phyloP scores from a whole-genome alignment of 1,140 invertebrate genomes.

The Nasonia longicornis region DNA sequence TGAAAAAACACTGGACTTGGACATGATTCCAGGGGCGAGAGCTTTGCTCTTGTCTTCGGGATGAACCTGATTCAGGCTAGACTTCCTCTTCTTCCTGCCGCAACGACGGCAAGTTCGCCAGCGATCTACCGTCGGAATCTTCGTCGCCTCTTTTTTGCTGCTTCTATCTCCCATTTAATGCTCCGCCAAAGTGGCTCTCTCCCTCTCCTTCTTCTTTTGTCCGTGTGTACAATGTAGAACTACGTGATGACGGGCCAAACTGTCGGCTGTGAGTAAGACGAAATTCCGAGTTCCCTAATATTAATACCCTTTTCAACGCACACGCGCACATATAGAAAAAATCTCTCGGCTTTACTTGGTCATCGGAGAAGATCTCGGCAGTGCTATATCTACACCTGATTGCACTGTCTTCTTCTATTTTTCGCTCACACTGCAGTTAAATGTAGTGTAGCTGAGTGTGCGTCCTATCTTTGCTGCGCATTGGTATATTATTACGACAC shows the following conservation, averaged over 20 bases:
- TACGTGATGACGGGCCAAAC: neutral
- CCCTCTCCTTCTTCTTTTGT: neutral
- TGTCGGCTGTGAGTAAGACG: neutral
- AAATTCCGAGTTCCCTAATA: neutral
- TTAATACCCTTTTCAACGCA: too few species aligned
- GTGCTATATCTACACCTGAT: too few species aligned
- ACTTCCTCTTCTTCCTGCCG: constrained; percentile 8
- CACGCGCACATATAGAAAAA: too few species aligned
- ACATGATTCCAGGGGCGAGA: neutral
- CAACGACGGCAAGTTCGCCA: constrained; percentile 32
- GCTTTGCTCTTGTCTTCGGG: neutral
- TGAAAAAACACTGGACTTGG: neutral
- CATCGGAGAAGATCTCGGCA: too few species aligned
- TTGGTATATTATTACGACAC: neutral
- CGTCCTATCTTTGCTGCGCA: neutral
- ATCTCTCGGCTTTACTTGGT: too few species aligned
- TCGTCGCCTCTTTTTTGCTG: neutral
- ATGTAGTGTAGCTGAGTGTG: too few species aligned
- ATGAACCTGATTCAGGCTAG: neutral
- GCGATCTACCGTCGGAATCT: constrained; percentile 20
- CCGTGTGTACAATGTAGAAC: neutral
- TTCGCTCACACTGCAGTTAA: neutral
- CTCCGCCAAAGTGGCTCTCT: neutral
- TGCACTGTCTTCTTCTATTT: too few species aligned
- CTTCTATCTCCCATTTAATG: constrained; percentile 38